Base-by-base conservation (phyloP, 2,888 invertebrate species). In the Drosophila niveifrons region DNA sequence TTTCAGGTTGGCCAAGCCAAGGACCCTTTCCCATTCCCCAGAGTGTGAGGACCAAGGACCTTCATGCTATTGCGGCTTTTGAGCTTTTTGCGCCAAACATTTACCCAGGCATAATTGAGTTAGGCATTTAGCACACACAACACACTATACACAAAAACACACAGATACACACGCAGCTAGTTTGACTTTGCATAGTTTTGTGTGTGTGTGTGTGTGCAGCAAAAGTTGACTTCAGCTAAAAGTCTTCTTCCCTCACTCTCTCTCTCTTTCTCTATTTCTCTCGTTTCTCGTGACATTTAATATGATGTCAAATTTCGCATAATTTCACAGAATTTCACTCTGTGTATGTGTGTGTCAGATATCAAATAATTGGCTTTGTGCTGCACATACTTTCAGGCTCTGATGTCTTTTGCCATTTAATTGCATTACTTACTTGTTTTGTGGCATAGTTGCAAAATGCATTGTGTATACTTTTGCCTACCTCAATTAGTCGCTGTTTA, bases 61-160 rank as follows among this genome's bases (percentile, higher is more conserved):
- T 67, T 58, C 68, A 72, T 72, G 72, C 50, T 51, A 65, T 31
- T 85, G 57, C 46, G 85, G 85, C 85, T 88, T 85, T 87, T 85
- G 77, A 83, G 82, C 86, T 81, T 85, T 86, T 75, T 79, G 79
- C 74, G 72, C 66, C 78, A 82, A 80, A 82, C 82, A 82, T 82
- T 82, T 82, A 75, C 72, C 80, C 72, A 34, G 56, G 48, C 87
- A 79, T 83, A 83, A 83, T 83, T 83, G 84, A 86, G 82, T 83
- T 83, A 86, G 84, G 84, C 87, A 84, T 80, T 77, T 71, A 59
- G 58, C 72, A 70, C 64, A 71, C 63, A 69, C 28, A 66, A 66
- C 28, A 15, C 63, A 34, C 13, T 62, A 43, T 39, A 57, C 11
- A 44, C 36, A 59, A 39, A 44, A 28, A 59, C 55, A 48, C 52